Evolutionary conservation across 37 sponge, comb jelly and placozoan genomes (phyloP), one percentile per base, ranked within the genome.

Genomic region (Chondrilla cf. caribensis): DNA sequence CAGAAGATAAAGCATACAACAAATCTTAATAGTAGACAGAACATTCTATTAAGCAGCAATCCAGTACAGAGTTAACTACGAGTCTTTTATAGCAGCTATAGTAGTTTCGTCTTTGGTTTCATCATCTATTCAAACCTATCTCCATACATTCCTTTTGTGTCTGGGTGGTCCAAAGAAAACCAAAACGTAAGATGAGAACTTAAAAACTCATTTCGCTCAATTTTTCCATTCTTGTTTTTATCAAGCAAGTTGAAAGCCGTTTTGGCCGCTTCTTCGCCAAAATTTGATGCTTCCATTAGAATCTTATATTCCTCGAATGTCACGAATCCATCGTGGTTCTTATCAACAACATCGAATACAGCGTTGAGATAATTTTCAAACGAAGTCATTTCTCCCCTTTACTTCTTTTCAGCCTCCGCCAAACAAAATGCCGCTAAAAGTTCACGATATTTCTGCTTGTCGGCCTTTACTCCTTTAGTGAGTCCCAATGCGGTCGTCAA

Each of bases 251-350:
- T 28, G 73, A 72, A 72, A 5, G n/a, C 28, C 19, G 73, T 38
- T 6, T 72, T 31, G 7, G 38, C 38, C 39, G 42, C 19, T 7
- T 19, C 7, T 3, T 9, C 38, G 8, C 8, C n/a, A 25, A 17
- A 32, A 28, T 72, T 72, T 33, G 6, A 36, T 31, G 38, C 73
- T 31, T 35, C 28, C 39, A 72, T 28, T 7, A 35, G 38, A 5
- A 17, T 72, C n/a, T 62, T 44, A 7, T n/a, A 58, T 58, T 79
- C 80, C 6, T 64, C 80, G 5, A 57, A 14, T 9, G 59, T 57
- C 15, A 79, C 73, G 38, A 21, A 72, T 18, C 73, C 73, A 19
- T 72, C 73, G 7, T 72, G 33, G 39, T 72, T 72, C 9, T 7
- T 28, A 19, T 72, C 73, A 5, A 72, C 73, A 4, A 35, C 73